These are phyloP conservation scores for Zaprionus africanus DNA, from an alignment of 1,140 invertebrate species.

Conservation along the genomic window DNA sequence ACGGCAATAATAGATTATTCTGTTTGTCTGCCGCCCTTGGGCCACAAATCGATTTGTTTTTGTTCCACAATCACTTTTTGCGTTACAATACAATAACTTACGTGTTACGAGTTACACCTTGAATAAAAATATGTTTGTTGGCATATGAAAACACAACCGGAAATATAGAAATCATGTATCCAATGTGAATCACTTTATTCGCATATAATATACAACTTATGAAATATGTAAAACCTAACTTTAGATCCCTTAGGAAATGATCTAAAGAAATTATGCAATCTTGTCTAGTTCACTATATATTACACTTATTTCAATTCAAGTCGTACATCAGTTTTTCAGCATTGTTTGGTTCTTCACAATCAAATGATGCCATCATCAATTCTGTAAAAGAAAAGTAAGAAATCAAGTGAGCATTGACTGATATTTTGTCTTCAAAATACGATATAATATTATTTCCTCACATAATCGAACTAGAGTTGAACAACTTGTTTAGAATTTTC, in stretches of 20 bases:
- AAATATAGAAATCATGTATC: slow-evolving; percentile 7
- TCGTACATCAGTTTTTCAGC: slow-evolving; percentile 82
- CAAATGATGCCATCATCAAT: slow-evolving; percentile 82
- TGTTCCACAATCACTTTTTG: slow-evolving; percentile 6
- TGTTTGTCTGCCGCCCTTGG: slow-evolving; percentile 5
- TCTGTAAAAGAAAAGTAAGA: slow-evolving; percentile 56
- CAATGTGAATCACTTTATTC: slow-evolving; percentile 6
- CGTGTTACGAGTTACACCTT: not conserved
- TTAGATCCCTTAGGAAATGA: not conserved
- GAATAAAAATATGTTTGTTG: slow-evolving; percentile 11
- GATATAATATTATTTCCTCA: not conserved
- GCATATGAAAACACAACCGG: not conserved
- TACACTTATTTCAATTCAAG: slow-evolving; percentile 52
- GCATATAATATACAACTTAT: not conserved
- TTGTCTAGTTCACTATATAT: not conserved
- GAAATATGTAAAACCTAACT: not conserved
- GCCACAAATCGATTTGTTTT: slow-evolving; percentile 4
- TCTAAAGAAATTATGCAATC: not conserved
- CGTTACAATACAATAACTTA: slow-evolving; percentile 7
- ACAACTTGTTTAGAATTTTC: not conserved
- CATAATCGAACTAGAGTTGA: not conserved
- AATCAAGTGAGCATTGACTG: not conserved
- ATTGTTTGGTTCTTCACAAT: slow-evolving; percentile 80
- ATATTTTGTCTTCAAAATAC: not conserved
- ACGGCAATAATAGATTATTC: slow-evolving; percentile 10